Evolutionary conservation across 2,113 vertebrate species (phyloP).

Genomic region (Chaetodon trifascialis): DNA sequence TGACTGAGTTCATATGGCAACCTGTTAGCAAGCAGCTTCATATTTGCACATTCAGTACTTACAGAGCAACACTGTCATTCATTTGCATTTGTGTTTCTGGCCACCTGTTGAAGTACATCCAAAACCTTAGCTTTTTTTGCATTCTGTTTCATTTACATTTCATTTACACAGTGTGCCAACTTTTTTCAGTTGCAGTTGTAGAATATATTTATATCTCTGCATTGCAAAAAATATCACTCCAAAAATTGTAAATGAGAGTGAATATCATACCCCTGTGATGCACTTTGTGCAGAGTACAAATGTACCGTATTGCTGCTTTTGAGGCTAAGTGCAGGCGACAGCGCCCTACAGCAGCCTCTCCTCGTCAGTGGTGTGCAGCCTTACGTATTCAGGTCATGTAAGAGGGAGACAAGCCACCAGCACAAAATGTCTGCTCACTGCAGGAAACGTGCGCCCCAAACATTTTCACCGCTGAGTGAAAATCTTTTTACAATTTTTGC

Average conservation of each 20-base stretch:
- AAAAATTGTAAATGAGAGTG: background rate
- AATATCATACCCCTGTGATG: constrained; percentile 7
- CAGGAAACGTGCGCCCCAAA: constrained; percentile 19
- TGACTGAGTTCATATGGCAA: too few species aligned
- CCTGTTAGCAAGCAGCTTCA: too few species aligned
- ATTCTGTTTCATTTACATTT: too few species aligned
- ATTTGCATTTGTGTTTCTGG: too few species aligned
- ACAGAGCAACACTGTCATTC: too few species aligned
- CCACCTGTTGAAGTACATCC: too few species aligned
- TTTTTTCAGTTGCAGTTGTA: background rate
- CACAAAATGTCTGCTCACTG: constrained; percentile 22
- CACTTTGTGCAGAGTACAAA: constrained; percentile 29
- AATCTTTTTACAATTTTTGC: constrained; percentile 18
- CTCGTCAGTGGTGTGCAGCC: constrained; percentile 30
- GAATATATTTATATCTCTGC: background rate
- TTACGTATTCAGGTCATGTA: constrained; percentile 65
- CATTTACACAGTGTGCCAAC: too few species aligned
- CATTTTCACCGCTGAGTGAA: constrained; percentile 21
- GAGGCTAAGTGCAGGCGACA: constrained; percentile 72
- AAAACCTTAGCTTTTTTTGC: too few species aligned
- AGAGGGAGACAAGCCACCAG: constrained; percentile 36
- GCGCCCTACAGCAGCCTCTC: constrained; percentile 55
- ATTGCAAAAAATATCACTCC: background rate
- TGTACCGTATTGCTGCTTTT: constrained; percentile 45
- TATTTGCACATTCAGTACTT: too few species aligned